These are phyloP conservation scores for Lytechinus pictus DNA, from an alignment of 35 echinoderm and acorn worm genomes.

Conservation along the genomic window DNA sequence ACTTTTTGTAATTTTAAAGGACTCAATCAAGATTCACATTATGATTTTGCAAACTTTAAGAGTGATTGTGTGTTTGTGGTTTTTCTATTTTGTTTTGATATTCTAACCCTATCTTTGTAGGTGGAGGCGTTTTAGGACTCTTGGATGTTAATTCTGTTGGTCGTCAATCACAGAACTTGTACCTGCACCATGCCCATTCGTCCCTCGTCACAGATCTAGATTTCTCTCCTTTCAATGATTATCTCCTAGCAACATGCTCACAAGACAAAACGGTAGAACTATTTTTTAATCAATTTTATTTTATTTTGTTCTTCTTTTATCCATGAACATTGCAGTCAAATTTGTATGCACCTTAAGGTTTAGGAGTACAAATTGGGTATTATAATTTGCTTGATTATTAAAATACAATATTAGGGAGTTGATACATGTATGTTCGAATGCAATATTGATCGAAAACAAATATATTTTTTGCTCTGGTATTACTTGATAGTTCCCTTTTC, in stretches of 20 bases:
- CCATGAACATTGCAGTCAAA: no score
- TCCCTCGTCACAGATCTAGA: slow-evolving; percentile 89
- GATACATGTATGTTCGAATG: not conserved
- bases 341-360: no score
- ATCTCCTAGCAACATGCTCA: slow-evolving; percentile 86
- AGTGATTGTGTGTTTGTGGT: not conserved
- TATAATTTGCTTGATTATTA: no score
- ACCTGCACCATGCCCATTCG: slow-evolving; percentile 80
- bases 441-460: not conserved
- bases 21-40: no score
- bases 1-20: no score
- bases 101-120: not conserved
- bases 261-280: slow-evolving; percentile 78
- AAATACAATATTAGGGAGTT: not conserved
- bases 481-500: not conserved
- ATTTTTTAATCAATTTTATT: no score
- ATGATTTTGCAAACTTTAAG: no score
- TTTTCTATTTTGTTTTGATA: not conserved
- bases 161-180: slow-evolving; percentile 64
- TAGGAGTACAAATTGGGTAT: no score
- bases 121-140: slow-evolving; percentile 72
- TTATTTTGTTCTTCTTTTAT: no score
- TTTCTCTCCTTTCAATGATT: slow-evolving; percentile 93
- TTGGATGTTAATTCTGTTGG: slow-evolving; percentile 69
- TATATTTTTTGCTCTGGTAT: not conserved